Conservation (phyloP, 2,797 vertebrate genomes). For the Ctenopoma multispine region DNA sequence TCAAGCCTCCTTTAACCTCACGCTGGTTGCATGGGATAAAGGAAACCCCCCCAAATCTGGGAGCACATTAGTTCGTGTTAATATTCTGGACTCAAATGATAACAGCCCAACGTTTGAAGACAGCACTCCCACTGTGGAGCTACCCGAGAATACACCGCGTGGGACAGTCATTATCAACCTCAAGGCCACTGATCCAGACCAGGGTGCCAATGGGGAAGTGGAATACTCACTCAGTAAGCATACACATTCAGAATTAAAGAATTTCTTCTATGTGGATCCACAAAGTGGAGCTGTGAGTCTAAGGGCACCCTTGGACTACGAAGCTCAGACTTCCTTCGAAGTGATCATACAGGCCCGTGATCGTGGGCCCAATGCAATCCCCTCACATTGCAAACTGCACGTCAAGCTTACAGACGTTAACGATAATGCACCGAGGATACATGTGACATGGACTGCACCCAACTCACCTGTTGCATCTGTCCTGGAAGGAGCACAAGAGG, state of each 20-base stretch:
- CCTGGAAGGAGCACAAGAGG: slow-evolving; percentile 86
- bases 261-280: slow-evolving; percentile 85
- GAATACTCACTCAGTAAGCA: slow-evolving; percentile 92
- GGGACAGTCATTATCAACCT: slow-evolving; percentile 89
- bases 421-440: slow-evolving; percentile 89
- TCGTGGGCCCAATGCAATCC: slow-evolving; percentile 89
- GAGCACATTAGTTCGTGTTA: slow-evolving; percentile 88
- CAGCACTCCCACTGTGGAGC: slow-evolving; percentile 84
- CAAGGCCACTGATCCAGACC: slow-evolving; percentile 90
- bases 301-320: slow-evolving; percentile 87
- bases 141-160: slow-evolving; percentile 86
- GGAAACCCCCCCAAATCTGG: slow-evolving; percentile 91
- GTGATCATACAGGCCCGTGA: slow-evolving; percentile 91
- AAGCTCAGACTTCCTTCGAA: slow-evolving; percentile 86
- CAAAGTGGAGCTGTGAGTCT: slow-evolving; percentile 86
- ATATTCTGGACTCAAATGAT: slow-evolving; percentile 92
- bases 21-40: slow-evolving; percentile 89
- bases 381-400: slow-evolving; percentile 91
- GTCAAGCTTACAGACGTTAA: slow-evolving; percentile 90
- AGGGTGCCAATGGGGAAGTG: slow-evolving; percentile 92
- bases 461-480: slow-evolving; percentile 82
- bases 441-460: slow-evolving; percentile 86
- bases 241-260: slow-evolving; percentile 82
- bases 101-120: slow-evolving; percentile 92
- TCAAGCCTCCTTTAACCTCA: slow-evolving; percentile 86